Percentiles rank a stretch among this genome's conserved stretches.
These are phyloP conservation scores for Vanessa cardui DNA, from an alignment of 2,888 invertebrate species.

Conservation along the genomic window DNA sequence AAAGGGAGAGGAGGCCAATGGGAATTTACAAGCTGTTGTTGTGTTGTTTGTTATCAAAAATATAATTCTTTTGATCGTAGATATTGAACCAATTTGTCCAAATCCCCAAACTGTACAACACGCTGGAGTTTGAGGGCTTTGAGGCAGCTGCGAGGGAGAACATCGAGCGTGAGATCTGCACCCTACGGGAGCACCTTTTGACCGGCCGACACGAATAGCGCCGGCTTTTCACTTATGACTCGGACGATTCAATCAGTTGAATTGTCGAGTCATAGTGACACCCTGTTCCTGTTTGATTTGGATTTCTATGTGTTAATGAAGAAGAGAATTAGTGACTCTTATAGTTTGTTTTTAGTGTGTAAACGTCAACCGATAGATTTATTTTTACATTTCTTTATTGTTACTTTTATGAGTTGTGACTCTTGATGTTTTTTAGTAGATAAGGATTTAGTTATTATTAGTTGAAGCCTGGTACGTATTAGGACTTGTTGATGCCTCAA, in stretches of 20 bases:
- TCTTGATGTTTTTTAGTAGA: no score
- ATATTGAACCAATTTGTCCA: conserved; percentile 68
- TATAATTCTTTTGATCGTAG: conserved; percentile 47
- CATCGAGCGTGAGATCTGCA: conserved; percentile 66
- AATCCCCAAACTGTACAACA: conserved; percentile 69
- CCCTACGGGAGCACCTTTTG: conserved; percentile 61
- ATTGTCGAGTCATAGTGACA: neutral
- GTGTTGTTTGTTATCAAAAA: no score
- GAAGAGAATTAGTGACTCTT: conserved; percentile 1
- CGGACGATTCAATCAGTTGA: conserved; percentile 14
- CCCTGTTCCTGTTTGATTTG: neutral
- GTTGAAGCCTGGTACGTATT: no score
- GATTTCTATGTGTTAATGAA: neutral
- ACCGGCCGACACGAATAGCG: conserved; percentile 55
- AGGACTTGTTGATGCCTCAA: no score
- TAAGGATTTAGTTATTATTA: no score
- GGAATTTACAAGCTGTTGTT: no score
- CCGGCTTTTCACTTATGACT: conserved; percentile 28
- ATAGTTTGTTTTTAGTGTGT: no score
- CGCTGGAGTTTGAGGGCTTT: conserved; percentile 67
- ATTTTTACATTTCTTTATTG: neutral
- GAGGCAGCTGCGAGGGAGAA: conserved; percentile 70
- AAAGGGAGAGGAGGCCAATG: no score
- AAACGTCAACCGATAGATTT: neutral
- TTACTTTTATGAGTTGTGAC: neutral